These are phyloP conservation scores for Sebastes taczanowskii DNA, from an alignment of 2,797 vertebrate genomes.

Conservation along the genomic window DNA sequence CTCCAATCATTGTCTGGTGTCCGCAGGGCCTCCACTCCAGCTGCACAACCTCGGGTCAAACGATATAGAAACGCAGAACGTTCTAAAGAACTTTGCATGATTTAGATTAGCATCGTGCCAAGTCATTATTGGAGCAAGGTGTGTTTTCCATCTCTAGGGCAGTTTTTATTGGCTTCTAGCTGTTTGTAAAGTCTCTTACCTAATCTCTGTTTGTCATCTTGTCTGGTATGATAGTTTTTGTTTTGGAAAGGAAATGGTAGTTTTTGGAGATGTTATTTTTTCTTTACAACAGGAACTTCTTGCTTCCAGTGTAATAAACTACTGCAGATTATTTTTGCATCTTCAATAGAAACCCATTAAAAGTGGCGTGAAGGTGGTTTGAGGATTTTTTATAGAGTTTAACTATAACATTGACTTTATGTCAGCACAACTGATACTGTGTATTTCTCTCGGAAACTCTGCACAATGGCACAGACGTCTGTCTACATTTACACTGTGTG, in stretches of 20 bases:
- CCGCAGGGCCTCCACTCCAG: slow-evolving; percentile 42
- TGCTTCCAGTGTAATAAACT: background rate
- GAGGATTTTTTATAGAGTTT: background rate
- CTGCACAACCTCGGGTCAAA: slow-evolving; percentile 49
- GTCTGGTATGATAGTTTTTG: slow-evolving; percentile 55
- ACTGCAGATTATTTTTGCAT: background rate
- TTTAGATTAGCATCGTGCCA: slow-evolving; percentile 44
- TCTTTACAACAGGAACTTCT: slow-evolving; percentile 1
- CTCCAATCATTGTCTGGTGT: slow-evolving; percentile 32
- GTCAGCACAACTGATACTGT: background rate
- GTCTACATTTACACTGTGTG: slow-evolving; percentile 1
- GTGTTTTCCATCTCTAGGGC: slow-evolving; percentile 41
- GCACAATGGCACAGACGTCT: background rate
- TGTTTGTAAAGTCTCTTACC: slow-evolving; percentile 36
- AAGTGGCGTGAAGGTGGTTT: background rate
- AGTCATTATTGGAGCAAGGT: slow-evolving; percentile 50
- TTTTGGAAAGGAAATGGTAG: slow-evolving; percentile 47
- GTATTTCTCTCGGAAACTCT: background rate
- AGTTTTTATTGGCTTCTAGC: slow-evolving; percentile 41
- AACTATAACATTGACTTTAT: background rate
- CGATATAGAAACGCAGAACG: slow-evolving; percentile 23
- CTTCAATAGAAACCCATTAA: background rate
- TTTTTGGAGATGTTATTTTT: slow-evolving; percentile 5
- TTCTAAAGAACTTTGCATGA: background rate
- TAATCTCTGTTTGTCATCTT: slow-evolving; percentile 65